Percentiles rank a stretch among this genome's conserved stretches.
Conservation (phyloP, 2,797 vertebrate species). For the Enteromius trimaculatus region DNA sequence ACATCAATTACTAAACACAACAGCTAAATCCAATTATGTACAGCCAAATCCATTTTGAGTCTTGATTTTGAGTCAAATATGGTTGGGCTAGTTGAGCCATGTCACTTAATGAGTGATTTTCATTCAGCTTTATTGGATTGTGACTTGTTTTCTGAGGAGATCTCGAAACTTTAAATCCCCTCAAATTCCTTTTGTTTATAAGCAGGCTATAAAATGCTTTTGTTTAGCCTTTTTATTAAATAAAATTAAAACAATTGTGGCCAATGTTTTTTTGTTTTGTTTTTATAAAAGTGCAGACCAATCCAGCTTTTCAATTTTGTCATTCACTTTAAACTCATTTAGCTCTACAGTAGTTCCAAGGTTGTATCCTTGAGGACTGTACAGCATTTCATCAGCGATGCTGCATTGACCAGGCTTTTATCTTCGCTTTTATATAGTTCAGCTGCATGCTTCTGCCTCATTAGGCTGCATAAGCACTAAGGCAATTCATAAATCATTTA, state of each 20-base stretch:
- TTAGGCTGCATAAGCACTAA: slow-evolving; percentile 31
- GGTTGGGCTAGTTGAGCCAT: neutral
- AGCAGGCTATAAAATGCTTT: neutral
- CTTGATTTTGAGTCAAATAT: neutral
- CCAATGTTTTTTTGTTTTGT: neutral
- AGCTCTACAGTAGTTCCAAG: slow-evolving; percentile 28
- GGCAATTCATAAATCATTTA: slow-evolving; percentile 44
- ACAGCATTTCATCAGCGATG: slow-evolving; percentile 45
- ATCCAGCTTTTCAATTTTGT: slow-evolving; percentile 12
- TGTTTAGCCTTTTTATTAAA: neutral
- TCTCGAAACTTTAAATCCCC: neutral
- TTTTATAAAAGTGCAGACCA: neutral
- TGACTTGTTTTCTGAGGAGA: neutral
- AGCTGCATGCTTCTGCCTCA: slow-evolving; percentile 30
- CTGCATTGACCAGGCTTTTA: slow-evolving; percentile 47
- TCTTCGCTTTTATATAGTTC: slow-evolving; percentile 40
- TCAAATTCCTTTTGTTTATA: neutral
- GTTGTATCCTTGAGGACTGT: slow-evolving; percentile 50
- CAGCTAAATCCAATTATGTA: neutral
- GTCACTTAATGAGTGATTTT: neutral
- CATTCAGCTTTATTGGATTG: neutral
- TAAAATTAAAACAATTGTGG: neutral
- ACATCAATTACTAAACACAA: too few species aligned
- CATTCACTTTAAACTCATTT: slow-evolving; percentile 42
- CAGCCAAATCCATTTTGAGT: neutral